Conservation (phyloP, 2,888 invertebrate genomes). For the Epiblema foenella region DNA sequence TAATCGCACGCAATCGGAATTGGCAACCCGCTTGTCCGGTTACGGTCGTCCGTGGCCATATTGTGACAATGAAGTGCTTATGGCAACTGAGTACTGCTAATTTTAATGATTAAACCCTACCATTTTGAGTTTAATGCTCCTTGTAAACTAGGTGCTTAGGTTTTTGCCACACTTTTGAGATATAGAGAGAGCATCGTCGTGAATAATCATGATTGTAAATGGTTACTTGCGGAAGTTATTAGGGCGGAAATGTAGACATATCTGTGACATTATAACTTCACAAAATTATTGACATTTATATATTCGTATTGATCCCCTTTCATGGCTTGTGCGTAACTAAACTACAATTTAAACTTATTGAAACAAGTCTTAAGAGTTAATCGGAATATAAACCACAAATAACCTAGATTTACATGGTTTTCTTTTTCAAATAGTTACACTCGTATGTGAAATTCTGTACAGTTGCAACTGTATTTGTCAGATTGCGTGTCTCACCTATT, state of each 20-base stretch:
- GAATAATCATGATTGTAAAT: too few species aligned
- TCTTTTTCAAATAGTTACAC: not conserved
- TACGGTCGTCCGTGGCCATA: conserved; percentile 18
- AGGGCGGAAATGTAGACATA: too few species aligned
- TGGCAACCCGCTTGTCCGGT: conserved; percentile 24
- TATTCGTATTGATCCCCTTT: too few species aligned
- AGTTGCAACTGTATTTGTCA: not conserved
- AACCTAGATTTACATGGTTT: too few species aligned
- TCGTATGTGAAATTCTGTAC: not conserved
- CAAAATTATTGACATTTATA: too few species aligned
- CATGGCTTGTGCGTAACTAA: not conserved
- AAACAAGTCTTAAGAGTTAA: too few species aligned
- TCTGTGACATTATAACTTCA: too few species aligned
- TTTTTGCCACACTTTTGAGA: too few species aligned
- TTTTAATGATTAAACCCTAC: not conserved
- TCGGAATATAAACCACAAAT: too few species aligned
- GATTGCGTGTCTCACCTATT: conserved; percentile 23
- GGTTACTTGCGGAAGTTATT: too few species aligned
- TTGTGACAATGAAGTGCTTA: conserved; percentile 24
- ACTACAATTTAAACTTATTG: not conserved
- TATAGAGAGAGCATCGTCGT: too few species aligned
- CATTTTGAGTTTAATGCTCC: not conserved
- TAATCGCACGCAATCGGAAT: conserved; percentile 23
- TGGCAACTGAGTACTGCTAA: not conserved
- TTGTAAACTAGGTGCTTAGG: too few species aligned